Evolutionary conservation across 2,797 vertebrate genomes (phyloP), one percentile per base, ranked within the genome.

Genomic region (Phrynocephalus guinanensis): DNA sequence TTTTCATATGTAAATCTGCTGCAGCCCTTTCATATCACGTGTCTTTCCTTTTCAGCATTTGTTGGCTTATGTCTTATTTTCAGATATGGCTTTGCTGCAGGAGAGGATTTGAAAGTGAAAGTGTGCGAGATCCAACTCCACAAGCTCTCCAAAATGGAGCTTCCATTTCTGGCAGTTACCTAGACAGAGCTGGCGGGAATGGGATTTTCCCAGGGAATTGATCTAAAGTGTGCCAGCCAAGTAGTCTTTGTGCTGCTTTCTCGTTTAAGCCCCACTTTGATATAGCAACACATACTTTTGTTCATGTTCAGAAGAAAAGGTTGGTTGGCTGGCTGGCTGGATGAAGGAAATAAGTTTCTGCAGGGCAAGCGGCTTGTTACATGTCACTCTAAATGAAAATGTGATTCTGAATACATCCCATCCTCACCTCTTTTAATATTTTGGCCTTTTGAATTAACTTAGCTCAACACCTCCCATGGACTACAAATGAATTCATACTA

Each of bases 121-220:
- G 48, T 33, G 30, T 30, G 28, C 26, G 33, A 80, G 18, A 3
- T 73, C 66, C 76, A 70, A 7, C 38, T 66, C 80, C 67, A 13
- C 50, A 33, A 79, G 28, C 0, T 0, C 18, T 82, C 30, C 18
- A 8, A n/a, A n/a, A 1, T 33, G n/a, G 38, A 30, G 71, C 52
- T 76, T 76, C 83, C 28, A 3, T 84, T 6, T 7, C 28, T 76
- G 6, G 15, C 79, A 0, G 1, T 30, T 85, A 6, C 9, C 30
- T n/a, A 10, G 68, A 68, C 30, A 81, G 56, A n/a, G 0, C 33
- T 82, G 24, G 5, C 10, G 38, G 56, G 24, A 75, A 44, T 0
- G 0, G 30, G 30, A 48, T 81, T 81, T 87, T 48, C 22, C 79
- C 38, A 0, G 28, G 18, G 26, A 18, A 30, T 82, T 75, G 60